Base-by-base conservation (phyloP, 2,113 vertebrate genomes). In the Bostrychus sinensis region DNA sequence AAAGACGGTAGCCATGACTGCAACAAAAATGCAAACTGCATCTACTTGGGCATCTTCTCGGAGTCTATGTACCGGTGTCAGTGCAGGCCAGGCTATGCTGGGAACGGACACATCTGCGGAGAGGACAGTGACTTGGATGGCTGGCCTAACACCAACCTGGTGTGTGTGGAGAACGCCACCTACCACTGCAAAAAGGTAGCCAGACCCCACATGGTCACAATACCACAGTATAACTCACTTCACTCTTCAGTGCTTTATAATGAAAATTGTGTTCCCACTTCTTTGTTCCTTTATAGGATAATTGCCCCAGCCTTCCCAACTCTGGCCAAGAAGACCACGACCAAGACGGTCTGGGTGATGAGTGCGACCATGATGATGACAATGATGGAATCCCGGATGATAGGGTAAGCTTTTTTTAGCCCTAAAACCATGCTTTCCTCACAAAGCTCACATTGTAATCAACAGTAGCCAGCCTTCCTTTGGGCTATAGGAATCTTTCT, bases 251-350 rank as follows among this genome's bases (percentile, higher is more conserved):
- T n/a, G 17, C 62, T 42, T 77, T 66, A 72, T 82, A 81, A 64
- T 37, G 16, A 78, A 46, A 45, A 81, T 60, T 73, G 56, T 39
- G 37, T 80, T 19, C 50, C 70, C 28, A 1, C 37, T 54, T 43
- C 16, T 77, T 86, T 30, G 66, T 84, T 81, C 17, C 60, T 77
- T 79, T 87, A 57, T 66, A 99, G 97, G 97, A 99, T 84, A 99
- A 99, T 64, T 99, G 97, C 75, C 97, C 96, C 62, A 94, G 86
- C 76, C 93, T 99, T 65, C 97, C 97, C 70, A 99, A 99, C 88
- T 99, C 97, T 20, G 97, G 97, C 4, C 97, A 99, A 81, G 97
- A 99, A 91, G 97, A 99, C 86, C 94, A 98, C 4, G 97, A 99
- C 91, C 98, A 95, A 82, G 97, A 99, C 65, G 97, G 96, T 54